Conservation (phyloP, 2,888 invertebrate species). For the Calameuta filiformis region DNA sequence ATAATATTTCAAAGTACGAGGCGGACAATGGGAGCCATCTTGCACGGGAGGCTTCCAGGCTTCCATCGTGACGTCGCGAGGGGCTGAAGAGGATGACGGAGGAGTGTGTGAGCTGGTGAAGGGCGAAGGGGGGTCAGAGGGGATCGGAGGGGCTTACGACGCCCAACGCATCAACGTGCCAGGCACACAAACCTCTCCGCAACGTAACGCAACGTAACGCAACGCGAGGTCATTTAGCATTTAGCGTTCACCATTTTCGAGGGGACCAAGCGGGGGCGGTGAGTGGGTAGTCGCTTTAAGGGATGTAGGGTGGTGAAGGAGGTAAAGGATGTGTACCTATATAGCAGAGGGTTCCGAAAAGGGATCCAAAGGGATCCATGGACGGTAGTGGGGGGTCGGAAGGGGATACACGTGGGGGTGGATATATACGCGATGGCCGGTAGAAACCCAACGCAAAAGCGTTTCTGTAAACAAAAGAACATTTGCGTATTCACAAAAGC, state of each 20-base stretch:
- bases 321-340: not conserved
- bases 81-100: slow-evolving; percentile 35
- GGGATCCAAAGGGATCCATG: not conserved
- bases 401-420: not conserved
- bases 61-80: slow-evolving; percentile 33
- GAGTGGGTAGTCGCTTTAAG: not conserved
- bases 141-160: slow-evolving; percentile 34
- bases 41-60: slow-evolving; percentile 30
- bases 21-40: slow-evolving; percentile 53
- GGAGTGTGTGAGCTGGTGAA: not conserved
- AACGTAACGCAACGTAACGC: not conserved
- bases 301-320: not conserved
- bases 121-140: not conserved
- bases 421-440: not conserved
- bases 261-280: slow-evolving; percentile 1
- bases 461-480: slow-evolving; percentile 44
- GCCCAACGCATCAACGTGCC: slow-evolving; percentile 9
- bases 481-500: slow-evolving; percentile 46
- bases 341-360: not conserved
- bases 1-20: slow-evolving; percentile 62
- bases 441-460: slow-evolving; percentile 26
- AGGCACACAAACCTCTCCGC: slow-evolving; percentile 11
- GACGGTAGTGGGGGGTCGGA: too few species aligned
- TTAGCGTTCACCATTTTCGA: slow-evolving; percentile 28
- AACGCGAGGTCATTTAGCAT: slow-evolving; percentile 55